Evolutionary conservation across 92 coral and sea anemone genomes (phyloP).

Genomic region (Bergia puertoricense): DNA sequence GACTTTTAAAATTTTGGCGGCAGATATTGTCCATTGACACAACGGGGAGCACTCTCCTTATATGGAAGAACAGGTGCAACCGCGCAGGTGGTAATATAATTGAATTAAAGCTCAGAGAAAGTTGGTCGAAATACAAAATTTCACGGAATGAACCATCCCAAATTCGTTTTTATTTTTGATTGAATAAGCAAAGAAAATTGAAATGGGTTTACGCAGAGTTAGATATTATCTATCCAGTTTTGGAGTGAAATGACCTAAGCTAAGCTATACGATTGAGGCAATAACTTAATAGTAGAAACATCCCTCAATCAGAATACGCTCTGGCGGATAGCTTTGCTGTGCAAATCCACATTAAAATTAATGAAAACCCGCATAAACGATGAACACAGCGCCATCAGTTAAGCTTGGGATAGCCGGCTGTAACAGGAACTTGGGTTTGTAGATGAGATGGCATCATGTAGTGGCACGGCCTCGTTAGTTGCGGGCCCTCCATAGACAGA

Average conservation of each 20-base stretch:
- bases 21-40: slow-evolving; percentile 29
- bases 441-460: slow-evolving; percentile 11
- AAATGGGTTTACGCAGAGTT: background rate
- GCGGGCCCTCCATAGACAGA: background rate
- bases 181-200: background rate
- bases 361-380: slow-evolving; percentile 69
- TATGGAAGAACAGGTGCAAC: slow-evolving; percentile 37
- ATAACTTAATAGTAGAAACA: slow-evolving; percentile 36
- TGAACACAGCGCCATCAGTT: slow-evolving; percentile 19
- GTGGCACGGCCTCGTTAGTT: background rate
- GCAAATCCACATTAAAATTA: slow-evolving; percentile 78
- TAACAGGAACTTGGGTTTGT: slow-evolving; percentile 16
- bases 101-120: slow-evolving; percentile 24
- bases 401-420: slow-evolving; percentile 28
- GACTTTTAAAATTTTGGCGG: slow-evolving; percentile 47
- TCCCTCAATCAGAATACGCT: slow-evolving; percentile 33
- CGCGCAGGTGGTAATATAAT: slow-evolving; percentile 37
- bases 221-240: background rate
- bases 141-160: slow-evolving; percentile 16
- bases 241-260: background rate
- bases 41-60: slow-evolving; percentile 18
- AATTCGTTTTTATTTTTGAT: background rate
- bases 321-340: slow-evolving; percentile 51
- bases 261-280: slow-evolving; percentile 3
- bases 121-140: background rate